Conservation (phyloP, 1,140 invertebrate species). For the Musca domestica region DNA sequence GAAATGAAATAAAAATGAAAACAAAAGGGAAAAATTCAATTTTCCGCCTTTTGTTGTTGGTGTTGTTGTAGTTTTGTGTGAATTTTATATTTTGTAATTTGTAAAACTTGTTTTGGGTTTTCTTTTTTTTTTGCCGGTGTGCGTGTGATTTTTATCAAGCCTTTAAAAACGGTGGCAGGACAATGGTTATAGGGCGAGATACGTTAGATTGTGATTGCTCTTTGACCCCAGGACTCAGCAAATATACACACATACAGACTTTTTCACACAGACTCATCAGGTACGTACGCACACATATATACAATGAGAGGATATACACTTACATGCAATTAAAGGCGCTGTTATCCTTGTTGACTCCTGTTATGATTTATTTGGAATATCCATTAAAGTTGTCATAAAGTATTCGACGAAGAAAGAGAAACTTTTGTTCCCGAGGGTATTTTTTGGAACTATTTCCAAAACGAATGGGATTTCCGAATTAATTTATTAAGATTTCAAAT, state of each 20-base stretch:
- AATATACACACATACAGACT: background rate
- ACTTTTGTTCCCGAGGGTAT: too few relatives aligned
- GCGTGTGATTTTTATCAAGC: background rate
- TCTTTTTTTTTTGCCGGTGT: background rate
- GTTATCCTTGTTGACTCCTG: conserved; percentile 8
- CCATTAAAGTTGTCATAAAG: too few relatives aligned
- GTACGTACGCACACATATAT: background rate
- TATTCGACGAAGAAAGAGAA: too few relatives aligned
- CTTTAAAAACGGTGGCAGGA: too few relatives aligned
- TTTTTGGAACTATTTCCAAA: too few relatives aligned
- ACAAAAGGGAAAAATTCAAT: conserved; percentile 17
- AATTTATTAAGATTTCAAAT: too few relatives aligned
- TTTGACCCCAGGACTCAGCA: too few relatives aligned
- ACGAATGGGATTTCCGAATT: too few relatives aligned
- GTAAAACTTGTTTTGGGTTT: background rate
- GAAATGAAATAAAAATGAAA: background rate
- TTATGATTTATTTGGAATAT: background rate
- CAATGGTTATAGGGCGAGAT: too few relatives aligned
- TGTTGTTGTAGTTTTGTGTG: background rate
- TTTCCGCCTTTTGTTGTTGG: conserved; percentile 6
- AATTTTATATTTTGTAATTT: too few relatives aligned
- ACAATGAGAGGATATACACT: background rate
- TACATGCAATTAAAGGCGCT: background rate
- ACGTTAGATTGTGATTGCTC: too few relatives aligned
- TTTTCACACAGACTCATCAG: background rate